Conservation (phyloP, 2,113 vertebrate genomes). For the Columba livia region DNA sequence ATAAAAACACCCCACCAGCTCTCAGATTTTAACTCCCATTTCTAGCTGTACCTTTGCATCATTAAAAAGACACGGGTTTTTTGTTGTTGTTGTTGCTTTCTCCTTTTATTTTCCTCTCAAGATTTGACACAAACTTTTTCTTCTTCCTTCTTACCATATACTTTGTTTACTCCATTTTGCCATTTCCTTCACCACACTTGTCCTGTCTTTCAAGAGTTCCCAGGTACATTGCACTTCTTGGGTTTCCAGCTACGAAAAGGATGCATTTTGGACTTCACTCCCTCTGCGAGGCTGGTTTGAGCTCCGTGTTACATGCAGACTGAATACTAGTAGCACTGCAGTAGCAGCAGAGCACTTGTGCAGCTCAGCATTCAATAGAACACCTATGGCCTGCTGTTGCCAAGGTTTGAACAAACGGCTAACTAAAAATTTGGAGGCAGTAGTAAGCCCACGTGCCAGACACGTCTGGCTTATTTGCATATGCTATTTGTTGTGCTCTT, state of each 20-base stretch:
- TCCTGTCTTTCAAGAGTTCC: not conserved
- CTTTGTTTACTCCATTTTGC: not conserved
- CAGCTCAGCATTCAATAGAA: not conserved
- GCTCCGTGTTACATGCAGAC: not conserved
- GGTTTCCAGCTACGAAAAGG: not conserved
- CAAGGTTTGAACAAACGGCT: not conserved
- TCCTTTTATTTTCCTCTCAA: not conserved
- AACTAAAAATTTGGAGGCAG: not conserved
- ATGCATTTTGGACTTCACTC: not conserved
- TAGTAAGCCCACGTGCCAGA: not conserved
- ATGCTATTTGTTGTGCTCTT: not conserved
- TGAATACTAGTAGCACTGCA: not conserved
- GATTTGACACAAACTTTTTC: not conserved
- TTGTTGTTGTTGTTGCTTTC: not conserved
- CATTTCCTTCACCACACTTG: not conserved
- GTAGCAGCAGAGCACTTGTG: not conserved
- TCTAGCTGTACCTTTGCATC: not conserved
- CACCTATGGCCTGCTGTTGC: not conserved
- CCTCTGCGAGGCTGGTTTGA: not conserved
- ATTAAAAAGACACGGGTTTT: not conserved
- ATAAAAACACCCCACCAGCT: not conserved
- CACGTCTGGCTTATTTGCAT: not conserved
- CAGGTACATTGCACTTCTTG: rapidly evolving
- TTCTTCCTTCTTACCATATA: not conserved
- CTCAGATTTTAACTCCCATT: not conserved